Evolutionary conservation across 2,113 vertebrate genomes (phyloP), one percentile per base, ranked within the genome.

Genomic region (Ranitomeya imitator): DNA sequence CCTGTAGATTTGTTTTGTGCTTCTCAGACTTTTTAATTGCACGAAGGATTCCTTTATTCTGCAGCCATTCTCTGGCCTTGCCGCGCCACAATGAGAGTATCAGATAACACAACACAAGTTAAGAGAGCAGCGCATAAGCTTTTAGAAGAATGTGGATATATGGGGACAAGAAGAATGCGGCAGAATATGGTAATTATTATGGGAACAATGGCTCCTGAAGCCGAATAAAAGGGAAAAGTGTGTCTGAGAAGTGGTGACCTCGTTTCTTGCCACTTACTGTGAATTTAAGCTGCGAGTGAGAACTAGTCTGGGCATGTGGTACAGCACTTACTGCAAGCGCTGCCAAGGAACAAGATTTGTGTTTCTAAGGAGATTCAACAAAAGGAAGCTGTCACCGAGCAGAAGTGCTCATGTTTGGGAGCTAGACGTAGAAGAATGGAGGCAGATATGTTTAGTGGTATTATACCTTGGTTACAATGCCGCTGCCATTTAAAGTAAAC

Each of bases 281-380:
- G 95, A 96, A 95, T 95, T 95, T 95, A 96, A 95, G 93, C 95
- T 95, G 95, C 88, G 90, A 95, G 93, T 92, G 93, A 94, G 92
- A 95, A 94, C 95, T 92, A 95, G 95, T 95, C 95, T 92, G 94
- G 94, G 93, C 95, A 94, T 95, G 95, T 94, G 95, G 94, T 93
- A 85, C 90, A 90, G 93, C 93, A 91, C 92, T 93, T 93, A 93
- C 90, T 90, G 90, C 92, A 60, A 80, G 91, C 54, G 91, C 94
- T 95, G 95, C 95, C 95, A 95, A 94, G 93, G 94, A 95, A 92
- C 92, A 89, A 94, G 94, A 95, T 95, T 96, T 96, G 94, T 95
- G 94, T 96, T 96, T 95, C 95, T 95, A 95, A 95, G 95, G 94
- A 95, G 94, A 94, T 93, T 90, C 92, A 94, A 95, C 94, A 95